Evolutionary conservation across 2,797 vertebrate species (phyloP), one percentile per base, ranked within the genome.

Genomic region (Eptatretus atami): DNA sequence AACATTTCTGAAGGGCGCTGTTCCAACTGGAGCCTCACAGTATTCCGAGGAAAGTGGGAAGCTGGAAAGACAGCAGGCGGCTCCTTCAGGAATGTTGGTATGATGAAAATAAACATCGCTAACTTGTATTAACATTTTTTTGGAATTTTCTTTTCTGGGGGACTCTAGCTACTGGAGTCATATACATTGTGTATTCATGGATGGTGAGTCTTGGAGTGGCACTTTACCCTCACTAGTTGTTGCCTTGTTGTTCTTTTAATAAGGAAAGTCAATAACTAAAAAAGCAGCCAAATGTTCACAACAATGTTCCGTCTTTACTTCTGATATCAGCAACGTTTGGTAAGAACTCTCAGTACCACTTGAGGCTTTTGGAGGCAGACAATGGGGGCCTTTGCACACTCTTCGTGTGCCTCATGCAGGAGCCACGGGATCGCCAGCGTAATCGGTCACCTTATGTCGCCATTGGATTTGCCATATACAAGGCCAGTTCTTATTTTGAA

Each of bases 291-390:
- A 44, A 44, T 44, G 31, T 44, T 44, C 31, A 8, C 31, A 44
- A 44, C 31, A 44, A 44, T 44, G 31, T 44, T 44, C 19, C 19
- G 3, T 44, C 31, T 44, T 44, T 44, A 44, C 31, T 44, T 44
- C 31, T 44, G 31, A n/a, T 63, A 14, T 54, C 53, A 81, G 79
- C 65, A 66, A 73, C 78, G 1, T 82, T 78, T 69, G 80, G 75
- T 69, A 78, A 72, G 66, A 82, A 82, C 67, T 78, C 79, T 13
- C 79, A 82, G 74, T 82, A 76, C 65, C 68, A 74, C 54, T 54
- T 82, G 70, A 52, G 31, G 31, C 31, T 44, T 44, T 44, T 44
- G 31, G 31, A 44, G 31, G 31, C 31, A 44, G 31, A 44, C 31
- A 44, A 44, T 44, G 31, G 31, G 31, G 57, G n/a, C n/a, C 57